These are phyloP conservation scores for Burhinus bistriatus DNA, from an alignment of 2,113 vertebrate species.

Conservation along the genomic window DNA sequence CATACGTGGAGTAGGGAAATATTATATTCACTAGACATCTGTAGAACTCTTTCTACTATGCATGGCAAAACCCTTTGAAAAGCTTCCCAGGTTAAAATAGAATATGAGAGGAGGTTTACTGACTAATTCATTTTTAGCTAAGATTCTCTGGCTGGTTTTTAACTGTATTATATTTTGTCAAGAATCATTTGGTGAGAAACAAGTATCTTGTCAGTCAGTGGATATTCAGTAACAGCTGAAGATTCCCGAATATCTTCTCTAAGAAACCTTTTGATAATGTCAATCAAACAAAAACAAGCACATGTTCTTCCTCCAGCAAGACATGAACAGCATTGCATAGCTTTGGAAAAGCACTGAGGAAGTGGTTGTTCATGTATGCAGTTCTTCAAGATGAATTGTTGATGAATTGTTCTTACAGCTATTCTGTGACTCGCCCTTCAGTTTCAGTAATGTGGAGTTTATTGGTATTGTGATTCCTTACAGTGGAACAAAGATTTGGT, in stretches of 20 bases:
- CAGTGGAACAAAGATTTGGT: not conserved
- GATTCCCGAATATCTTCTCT: not conserved
- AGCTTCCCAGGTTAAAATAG: not conserved
- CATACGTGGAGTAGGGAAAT: not conserved
- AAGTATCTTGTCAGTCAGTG: not conserved
- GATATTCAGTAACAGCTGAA: not conserved
- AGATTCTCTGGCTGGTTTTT: not conserved
- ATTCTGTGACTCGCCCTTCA: not conserved
- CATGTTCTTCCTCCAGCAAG: not conserved
- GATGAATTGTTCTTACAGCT: not conserved
- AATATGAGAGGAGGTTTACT: not conserved
- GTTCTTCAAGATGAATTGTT: not conserved
- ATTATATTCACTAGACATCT: not conserved
- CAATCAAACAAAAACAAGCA: not conserved
- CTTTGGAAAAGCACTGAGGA: not conserved
- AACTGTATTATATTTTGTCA: not conserved
- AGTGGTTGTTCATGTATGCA: not conserved
- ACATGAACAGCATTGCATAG: not conserved
- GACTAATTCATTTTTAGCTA: not conserved
- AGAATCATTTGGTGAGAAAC: not conserved
- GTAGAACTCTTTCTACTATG: not conserved
- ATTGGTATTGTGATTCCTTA: not conserved
- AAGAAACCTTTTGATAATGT: not conserved
- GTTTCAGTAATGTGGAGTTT: not conserved
- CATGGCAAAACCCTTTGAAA: not conserved